phyloP scores from a whole-genome alignment of 2,113 vertebrate genomes.

The Mustela lutreola region DNA sequence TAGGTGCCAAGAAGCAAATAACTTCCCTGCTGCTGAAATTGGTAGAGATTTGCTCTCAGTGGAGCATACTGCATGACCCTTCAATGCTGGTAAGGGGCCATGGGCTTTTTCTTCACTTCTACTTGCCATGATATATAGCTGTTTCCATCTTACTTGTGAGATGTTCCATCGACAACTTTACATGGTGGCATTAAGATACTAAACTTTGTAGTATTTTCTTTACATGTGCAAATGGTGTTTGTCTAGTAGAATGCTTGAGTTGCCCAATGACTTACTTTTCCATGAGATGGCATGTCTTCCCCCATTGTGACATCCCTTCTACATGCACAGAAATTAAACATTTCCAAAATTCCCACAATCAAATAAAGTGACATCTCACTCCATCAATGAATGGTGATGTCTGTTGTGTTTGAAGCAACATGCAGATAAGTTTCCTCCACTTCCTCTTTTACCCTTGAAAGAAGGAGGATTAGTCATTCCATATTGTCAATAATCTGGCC shows the following conservation, averaged over 20 bases:
- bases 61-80: slow-evolving; percentile 1
- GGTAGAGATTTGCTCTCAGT: slow-evolving; percentile 32
- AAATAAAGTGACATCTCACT: background rate
- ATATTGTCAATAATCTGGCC: background rate
- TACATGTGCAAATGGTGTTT: background rate
- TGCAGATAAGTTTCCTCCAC: background rate
- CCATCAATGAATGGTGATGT: background rate
- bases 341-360: background rate
- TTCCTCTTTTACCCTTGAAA: background rate
- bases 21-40: slow-evolving; percentile 39
- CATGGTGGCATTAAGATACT: background rate
- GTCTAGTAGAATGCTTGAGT: background rate
- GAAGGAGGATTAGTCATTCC: background rate
- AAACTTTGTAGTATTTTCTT: background rate
- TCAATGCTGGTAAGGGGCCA: background rate
- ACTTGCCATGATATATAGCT: background rate
- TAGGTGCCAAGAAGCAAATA: slow-evolving; percentile 63
- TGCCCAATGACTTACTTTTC: background rate
- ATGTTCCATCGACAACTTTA: background rate
- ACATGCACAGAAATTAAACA: background rate
- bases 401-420: background rate
- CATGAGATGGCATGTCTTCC: background rate
- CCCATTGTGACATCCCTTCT: background rate
- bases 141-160: background rate
- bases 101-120: background rate